Evolutionary conservation across 2,888 invertebrate genomes (phyloP), one percentile per base, ranked within the genome.

Genomic region (Drosophila meridionalis): DNA sequence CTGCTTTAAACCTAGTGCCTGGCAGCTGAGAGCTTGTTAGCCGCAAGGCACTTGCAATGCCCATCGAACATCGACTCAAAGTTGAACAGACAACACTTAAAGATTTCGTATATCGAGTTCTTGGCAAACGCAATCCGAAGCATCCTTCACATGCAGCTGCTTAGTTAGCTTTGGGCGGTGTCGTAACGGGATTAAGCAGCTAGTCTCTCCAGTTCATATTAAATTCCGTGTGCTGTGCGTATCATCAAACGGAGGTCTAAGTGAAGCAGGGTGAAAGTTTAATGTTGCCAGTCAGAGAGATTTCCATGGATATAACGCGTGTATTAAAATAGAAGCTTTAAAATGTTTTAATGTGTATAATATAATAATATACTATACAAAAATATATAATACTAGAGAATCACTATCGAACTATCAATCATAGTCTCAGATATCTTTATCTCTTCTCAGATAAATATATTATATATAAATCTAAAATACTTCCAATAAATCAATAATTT

Each of bases 81-180:
- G 47, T 68, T 65, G 38, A 64, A 59, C 58, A 76, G 52, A 65
- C 65, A 69, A 66, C 69, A 73, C 73, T 85, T 68, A 68, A 68
- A 48, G 69, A 66, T 59, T 61, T 75, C 32, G 55, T 32, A 38
- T 45, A 67, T 73, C 45, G 69, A 83, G 83, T 70, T 69, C 43
- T 73, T 38, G 62, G 68, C 45, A 77, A 83, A 80, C 36, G 53
- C 5, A 55, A 47, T 73, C 38, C 63, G 45, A 68, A 72, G n/a
- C 30, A 6, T 38, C 40, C 53, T 43, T 63, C 43, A 40, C 30
- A 58, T 76, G 43, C 56, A 52, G 45, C 48, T 61, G 57, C 36
- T 47, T 36, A 61, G 55, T 36, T 64, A 14, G 26, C 38, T 48
- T 14, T 9, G 7, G 7, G 30, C 40, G 14, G 40, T 8, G 11